A percentile compares a stretch with the other conserved stretches of the same genome.
Conservation (phyloP, 2,888 invertebrate species). For the Rhodophaea formosa region DNA sequence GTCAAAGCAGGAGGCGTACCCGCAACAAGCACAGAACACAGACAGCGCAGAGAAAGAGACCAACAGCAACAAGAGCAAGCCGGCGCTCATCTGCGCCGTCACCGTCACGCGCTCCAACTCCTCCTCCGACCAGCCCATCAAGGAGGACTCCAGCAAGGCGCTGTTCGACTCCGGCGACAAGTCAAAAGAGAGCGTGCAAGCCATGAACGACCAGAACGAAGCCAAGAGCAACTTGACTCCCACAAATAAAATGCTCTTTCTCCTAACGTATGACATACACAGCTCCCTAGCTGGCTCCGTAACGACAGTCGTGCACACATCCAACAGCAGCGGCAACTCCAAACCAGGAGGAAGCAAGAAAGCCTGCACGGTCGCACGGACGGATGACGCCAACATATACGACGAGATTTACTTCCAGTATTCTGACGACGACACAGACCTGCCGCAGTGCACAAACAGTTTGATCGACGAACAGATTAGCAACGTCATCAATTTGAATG, state of each 20-base stretch:
- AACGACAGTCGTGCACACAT: slow-evolving; percentile 67
- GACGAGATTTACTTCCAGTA: slow-evolving; percentile 80
- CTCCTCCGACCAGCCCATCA: slow-evolving; percentile 55
- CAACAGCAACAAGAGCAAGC: slow-evolving; percentile 56
- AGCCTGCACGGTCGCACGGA: slow-evolving; percentile 62
- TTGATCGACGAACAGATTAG: slow-evolving; percentile 74
- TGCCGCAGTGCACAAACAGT: slow-evolving; percentile 72
- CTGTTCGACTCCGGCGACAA: slow-evolving; percentile 67
- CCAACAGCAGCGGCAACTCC: slow-evolving; percentile 71
- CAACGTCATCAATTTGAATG: slow-evolving; percentile 77
- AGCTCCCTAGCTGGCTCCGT: slow-evolving; percentile 77
- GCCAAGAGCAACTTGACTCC: slow-evolving; percentile 77
- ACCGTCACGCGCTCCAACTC: slow-evolving; percentile 58
- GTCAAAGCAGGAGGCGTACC: slow-evolving; percentile 57
- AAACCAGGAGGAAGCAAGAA: slow-evolving; percentile 79
- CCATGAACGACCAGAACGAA: slow-evolving; percentile 89
- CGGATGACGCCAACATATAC: slow-evolving; percentile 64
- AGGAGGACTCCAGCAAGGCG: slow-evolving; percentile 67
- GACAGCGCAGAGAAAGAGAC: slow-evolving; percentile 63
- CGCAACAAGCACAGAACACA: slow-evolving; percentile 58
- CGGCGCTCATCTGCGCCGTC: slow-evolving; percentile 68
- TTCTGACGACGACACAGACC: slow-evolving; percentile 81
- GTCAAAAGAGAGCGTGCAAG: slow-evolving; percentile 80
- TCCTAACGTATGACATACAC: slow-evolving; percentile 86
- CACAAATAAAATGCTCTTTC: slow-evolving; percentile 76